Conservation (phyloP, 2,113 vertebrate species). For the Seriola quinqueradiata region DNA sequence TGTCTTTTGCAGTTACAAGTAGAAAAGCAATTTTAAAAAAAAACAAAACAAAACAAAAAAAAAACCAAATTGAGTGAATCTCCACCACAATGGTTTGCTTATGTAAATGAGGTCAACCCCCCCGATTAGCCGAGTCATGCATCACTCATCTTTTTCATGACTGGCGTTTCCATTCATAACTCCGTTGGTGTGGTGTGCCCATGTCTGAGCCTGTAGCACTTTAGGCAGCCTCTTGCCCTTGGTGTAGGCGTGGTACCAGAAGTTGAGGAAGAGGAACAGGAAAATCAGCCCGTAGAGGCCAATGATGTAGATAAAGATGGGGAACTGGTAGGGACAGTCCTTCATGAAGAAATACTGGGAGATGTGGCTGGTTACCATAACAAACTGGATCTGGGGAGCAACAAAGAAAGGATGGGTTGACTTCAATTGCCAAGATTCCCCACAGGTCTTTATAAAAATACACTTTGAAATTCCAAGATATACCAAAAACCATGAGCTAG, state of each 20-base stretch:
- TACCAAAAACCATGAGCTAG: neutral
- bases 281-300: conserved; percentile 90
- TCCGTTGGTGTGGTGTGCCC: conserved; percentile 83
- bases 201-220: conserved; percentile 86
- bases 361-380: conserved; percentile 90
- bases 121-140: neutral
- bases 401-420: conserved; percentile 6
- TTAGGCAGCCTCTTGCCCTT: conserved; percentile 95
- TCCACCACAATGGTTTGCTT: conserved; percentile 29
- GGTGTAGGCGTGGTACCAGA: conserved; percentile 98
- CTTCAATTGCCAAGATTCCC: neutral
- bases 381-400: conserved; percentile 91
- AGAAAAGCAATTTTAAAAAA: conserved; percentile 24
- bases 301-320: conserved; percentile 95
- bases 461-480: neutral
- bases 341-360: conserved; percentile 94
- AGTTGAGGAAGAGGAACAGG: conserved; percentile 95
- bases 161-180: conserved; percentile 84
- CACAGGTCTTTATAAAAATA: neutral
- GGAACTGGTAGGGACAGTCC: conserved; percentile 93
- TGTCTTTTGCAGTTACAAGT: conserved; percentile 59
- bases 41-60: neutral
- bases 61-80: neutral
- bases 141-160: conserved; percentile 78
- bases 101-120: conserved; percentile 35